Base-by-base conservation (phyloP, 2,113 vertebrate genomes). In the Rhinichthys klamathensis region DNA sequence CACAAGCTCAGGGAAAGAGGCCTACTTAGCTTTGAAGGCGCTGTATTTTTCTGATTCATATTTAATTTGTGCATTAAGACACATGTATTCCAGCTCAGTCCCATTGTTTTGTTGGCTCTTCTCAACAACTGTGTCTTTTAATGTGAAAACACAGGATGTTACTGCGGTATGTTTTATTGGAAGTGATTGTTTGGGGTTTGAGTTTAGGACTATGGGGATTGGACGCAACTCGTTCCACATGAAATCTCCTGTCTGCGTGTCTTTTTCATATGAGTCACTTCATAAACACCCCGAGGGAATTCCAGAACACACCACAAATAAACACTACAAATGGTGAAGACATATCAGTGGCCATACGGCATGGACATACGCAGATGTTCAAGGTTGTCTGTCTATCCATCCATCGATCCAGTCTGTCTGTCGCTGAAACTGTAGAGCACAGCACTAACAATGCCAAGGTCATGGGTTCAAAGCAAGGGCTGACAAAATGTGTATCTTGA, bases 41-140 rank as follows among this genome's bases (percentile, higher is more conserved):
- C 35, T 80, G 0, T 44, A 67, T 27, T 67, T 49, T 38, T 80
- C 15, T 82, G 49, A 82, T 82, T 72, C 65, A 72, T 54, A 72
- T 82, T 82, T 82, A 54, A 82, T 72, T 82, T 38, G 32, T 82
- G 44, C 80, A 41, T 72, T 70, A 56, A 51, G 41, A 67, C 60
- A 81, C 67, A 67, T 51, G 16, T 32, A 63, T 80, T 80, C 58
- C 58, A 23, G 13, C 21, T 56, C 76, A 38, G 21, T 44, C 23
- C 58, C n/a, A 44, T 80, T 80, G 56, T 67, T 81, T 51, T 67
- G 41, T 81, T 51, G 79, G 60, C 79, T 49, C 16, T 63, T 38
- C 56, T 41, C 77, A 44, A 32, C 10, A 4, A 76, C 74, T 32
- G 41, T 58, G 35, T 60, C 21, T 60, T 78, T 60, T 78, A 78